Evolutionary conservation across 92 coral and sea anemone genomes (phyloP).

Genomic region (Parazoanthus swiftii): DNA sequence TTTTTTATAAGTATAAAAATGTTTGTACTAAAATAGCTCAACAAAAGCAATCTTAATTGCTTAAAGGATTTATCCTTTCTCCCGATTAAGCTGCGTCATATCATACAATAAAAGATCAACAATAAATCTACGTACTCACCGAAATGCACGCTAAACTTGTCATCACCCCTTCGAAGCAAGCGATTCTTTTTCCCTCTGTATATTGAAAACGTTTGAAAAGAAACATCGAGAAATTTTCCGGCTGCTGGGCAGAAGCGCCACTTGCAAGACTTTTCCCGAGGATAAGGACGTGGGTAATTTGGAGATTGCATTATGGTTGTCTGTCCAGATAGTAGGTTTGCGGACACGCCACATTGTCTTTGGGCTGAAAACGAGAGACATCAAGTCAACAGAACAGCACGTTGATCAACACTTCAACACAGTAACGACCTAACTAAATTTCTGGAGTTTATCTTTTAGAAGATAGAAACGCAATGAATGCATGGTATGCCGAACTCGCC

Average conservation of each 20-base stretch:
- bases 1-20: neutral
- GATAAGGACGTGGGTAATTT: constrained; percentile 28
- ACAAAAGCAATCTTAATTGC: too few relatives aligned
- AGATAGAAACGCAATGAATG: too few relatives aligned
- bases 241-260: constrained; percentile 25
- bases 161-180: constrained; percentile 32
- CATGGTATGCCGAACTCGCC: too few relatives aligned
- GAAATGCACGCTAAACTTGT: constrained; percentile 18
- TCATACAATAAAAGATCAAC: neutral
- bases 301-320: constrained; percentile 21
- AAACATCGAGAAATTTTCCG: constrained; percentile 28
- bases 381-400: neutral
- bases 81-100: too few relatives aligned
- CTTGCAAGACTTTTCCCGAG: constrained; percentile 24
- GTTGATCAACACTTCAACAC: too few relatives aligned
- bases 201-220: constrained; percentile 15
- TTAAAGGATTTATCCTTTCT: too few relatives aligned
- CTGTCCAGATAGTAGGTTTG: neutral
- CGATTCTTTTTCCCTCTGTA: constrained; percentile 27
- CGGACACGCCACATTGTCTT: constrained; percentile 8
- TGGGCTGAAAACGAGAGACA: neutral
- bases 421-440: too few relatives aligned
- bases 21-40: too few relatives aligned
- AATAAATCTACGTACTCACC: neutral
- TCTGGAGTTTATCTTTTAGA: too few relatives aligned